Percentiles rank a stretch among this genome's conserved stretches.
Conservation (phyloP, 2,888 invertebrate genomes). For the Drosophila fulvimacula region DNA sequence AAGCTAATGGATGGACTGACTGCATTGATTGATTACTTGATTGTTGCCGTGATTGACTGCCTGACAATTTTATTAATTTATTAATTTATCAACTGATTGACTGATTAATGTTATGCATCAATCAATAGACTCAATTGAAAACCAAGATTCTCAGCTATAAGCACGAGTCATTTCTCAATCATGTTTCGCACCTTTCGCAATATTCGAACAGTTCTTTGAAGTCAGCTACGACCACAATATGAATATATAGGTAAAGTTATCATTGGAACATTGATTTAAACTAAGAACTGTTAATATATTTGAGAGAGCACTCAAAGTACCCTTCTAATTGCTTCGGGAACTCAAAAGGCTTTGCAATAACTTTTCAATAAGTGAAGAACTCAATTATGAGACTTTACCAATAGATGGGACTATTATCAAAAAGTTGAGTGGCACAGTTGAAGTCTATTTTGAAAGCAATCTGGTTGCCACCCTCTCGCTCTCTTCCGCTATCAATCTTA, state of each 20-base stretch:
- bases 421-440: conserved; percentile 9
- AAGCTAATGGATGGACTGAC: not conserved
- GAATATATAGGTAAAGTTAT: not conserved
- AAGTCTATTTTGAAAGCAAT: conserved; percentile 18
- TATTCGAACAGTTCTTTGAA: not conserved
- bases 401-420: conserved; percentile 1
- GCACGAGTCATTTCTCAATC: not conserved
- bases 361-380: conserved; percentile 1
- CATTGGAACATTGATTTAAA: not conserved
- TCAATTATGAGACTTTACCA: conserved; percentile 9
- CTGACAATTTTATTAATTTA: not conserved
- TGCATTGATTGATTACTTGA: not conserved
- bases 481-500: conserved; percentile 9
- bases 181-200: not conserved
- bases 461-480: conserved; percentile 32
- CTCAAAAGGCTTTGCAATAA: not conserved
- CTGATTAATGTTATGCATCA: not conserved
- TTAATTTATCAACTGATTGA: not conserved
- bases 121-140: too few relatives aligned
- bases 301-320: not conserved
- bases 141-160: too few relatives aligned
- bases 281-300: not conserved
- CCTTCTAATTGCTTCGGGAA: not conserved
- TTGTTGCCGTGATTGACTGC: not conserved
- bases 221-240: not conserved